Percentiles rank a stretch among this genome's conserved stretches.
Conservation (phyloP, 35 echinoderm and acorn worm species). For the Ptychodera flava region DNA sequence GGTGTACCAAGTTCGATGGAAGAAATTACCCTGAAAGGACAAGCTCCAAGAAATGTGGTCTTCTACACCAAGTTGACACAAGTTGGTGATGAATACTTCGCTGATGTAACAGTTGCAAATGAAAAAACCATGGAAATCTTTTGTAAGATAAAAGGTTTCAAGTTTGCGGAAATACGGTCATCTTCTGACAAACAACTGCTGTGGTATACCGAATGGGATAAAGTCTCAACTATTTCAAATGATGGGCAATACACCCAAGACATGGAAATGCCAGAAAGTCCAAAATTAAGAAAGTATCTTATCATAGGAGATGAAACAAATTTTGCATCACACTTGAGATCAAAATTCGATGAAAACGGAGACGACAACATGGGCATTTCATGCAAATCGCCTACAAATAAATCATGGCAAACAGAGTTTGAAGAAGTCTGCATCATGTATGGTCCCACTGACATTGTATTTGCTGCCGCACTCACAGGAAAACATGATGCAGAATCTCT, state of each 20-base stretch:
- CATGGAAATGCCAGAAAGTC: neutral
- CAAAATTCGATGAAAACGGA: neutral
- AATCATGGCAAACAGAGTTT: neutral
- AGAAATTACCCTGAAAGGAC: neutral
- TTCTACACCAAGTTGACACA: neutral
- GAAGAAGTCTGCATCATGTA: neutral
- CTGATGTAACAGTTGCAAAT: slow-evolving; percentile 3
- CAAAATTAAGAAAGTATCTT: neutral
- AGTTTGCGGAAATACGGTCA: neutral
- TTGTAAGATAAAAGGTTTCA: neutral
- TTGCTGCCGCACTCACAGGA: too few species aligned
- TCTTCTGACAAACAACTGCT: neutral
- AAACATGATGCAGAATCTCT: neutral
- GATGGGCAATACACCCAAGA: neutral
- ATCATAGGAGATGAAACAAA: neutral
- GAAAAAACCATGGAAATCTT: neutral
- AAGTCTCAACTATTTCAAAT: neutral
- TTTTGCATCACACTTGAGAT: neutral
- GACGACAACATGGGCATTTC: neutral
- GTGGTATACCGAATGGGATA: neutral
- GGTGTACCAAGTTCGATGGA: neutral
- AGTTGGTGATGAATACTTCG: neutral
- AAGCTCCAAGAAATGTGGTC: neutral
- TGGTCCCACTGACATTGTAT: neutral
- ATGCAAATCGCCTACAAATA: neutral